Evolutionary conservation across 2,888 invertebrate genomes (phyloP), one percentile per base, ranked within the genome.

Genomic region (Meteorus cinctellus): DNA sequence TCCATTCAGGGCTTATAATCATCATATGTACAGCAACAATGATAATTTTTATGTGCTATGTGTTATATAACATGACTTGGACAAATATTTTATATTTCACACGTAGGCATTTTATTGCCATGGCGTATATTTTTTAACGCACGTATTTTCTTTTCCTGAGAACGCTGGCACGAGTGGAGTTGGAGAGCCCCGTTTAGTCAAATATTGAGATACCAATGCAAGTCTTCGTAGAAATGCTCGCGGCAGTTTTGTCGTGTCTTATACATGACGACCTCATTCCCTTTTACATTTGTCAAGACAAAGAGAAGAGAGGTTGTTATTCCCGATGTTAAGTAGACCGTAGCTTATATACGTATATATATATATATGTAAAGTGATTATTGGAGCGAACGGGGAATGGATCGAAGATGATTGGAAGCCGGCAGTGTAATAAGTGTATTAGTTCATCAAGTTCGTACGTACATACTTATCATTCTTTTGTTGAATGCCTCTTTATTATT

Each of bases 21-120:
- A 63, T 63, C 34, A 70, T 70, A 24, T 34, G n/a, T 45, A 45
- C 45, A 34, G 29, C 60, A 63, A 72, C 72, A 48, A 63, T 63
- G 63, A 72, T 72, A 45, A 45, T 16, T 65, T 24, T 36, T 12
- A 41, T 36, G 65, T 41, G 34, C 19, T 65, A 65, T 36, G 36
- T 34, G n/a, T 63, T 68, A 34, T 8, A 27, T 31, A 55, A 29
- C 31, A 27, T 36, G 27, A 19, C 62, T 71, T 71, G 10, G 66
- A 31, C 55, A 55, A 34, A 55, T 12, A 59, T 67, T 73, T 73
- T 31, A 29, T 80, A 81, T 79, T 82, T 81, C 81, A 82, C 83
- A 78, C 80, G 78, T 81, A 81, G 82, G 82, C 84, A 59, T 69
- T 16, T 71, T 36, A 62, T 36, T 59, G 34, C 34, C 34, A 34